Evolutionary conservation across 2,888 invertebrate species (phyloP).

Genomic region (Sabatieria punctata): DNA sequence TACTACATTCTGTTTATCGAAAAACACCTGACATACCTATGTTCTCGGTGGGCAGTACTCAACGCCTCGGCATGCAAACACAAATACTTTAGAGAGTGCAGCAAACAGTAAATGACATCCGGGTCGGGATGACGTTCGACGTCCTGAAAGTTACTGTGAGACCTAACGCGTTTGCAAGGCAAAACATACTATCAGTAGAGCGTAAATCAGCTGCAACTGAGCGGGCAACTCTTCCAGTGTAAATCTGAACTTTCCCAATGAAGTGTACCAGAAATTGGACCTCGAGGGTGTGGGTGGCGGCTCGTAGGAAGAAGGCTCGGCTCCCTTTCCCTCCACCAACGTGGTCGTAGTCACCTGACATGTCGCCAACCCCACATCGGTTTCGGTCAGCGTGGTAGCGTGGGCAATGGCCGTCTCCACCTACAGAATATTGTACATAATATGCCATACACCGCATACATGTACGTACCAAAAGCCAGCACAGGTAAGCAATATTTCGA

Average conservation of each 20-base stretch:
- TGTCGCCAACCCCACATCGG: constrained; percentile 56
- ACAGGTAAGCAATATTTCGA: background rate
- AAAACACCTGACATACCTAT: constrained; percentile 35
- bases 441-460: background rate
- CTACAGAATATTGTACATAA: constrained; percentile 10
- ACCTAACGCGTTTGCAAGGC: background rate
- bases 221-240: constrained; percentile 71
- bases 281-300: constrained; percentile 1
- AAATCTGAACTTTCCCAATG: constrained; percentile 79
- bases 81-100: constrained; percentile 74
- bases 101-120: constrained; percentile 75
- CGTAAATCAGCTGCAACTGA: constrained; percentile 78
- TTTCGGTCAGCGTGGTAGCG: constrained; percentile 68
- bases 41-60: constrained; percentile 63
- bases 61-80: constrained; percentile 85
- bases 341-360: constrained; percentile 57
- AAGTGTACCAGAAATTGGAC: constrained; percentile 66
- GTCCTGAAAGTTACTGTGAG: constrained; percentile 26
- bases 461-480: background rate
- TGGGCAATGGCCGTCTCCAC: constrained; percentile 62
- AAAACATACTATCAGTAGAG: constrained; percentile 53
- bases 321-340: constrained; percentile 49
- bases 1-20: constrained; percentile 3
- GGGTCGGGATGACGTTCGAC: constrained; percentile 47
- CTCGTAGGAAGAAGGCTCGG: constrained; percentile 2